Evolutionary conservation across 53 echinoderm and acorn worm genomes (phyloP), one percentile per base, ranked within the genome.

Genomic region (Echinometra lucunter): DNA sequence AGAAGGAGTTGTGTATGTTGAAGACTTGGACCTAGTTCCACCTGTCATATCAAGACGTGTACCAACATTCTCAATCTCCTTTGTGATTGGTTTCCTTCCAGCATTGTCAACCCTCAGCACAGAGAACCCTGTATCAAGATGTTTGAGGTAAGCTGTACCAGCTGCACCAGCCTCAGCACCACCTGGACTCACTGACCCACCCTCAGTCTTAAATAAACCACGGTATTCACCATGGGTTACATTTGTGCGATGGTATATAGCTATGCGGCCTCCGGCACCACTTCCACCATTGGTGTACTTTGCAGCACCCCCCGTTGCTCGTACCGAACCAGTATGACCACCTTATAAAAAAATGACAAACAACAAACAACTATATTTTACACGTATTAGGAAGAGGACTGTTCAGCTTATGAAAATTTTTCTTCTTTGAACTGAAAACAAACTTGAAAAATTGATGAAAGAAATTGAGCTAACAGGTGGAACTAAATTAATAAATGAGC

Each of bases 171-270:
- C 94, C 74, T 98, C 98, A 28, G 96, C 96, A 19, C 91, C 90
- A 53, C 95, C 40, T 13, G 90, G 13, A 19, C 90, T 63, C 34
- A 97, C 93, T 67, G 96, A 94, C 66, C 98, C 98, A 78, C 98
- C 98, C 23, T 97, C 94, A 45, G 94, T 81, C 63, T 94, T 87
- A 66, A 92, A 97, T 57, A 80, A 92, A 53, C 98, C 98, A 67
- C 95, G 97, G 94, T 95, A 98, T 95, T 96, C 94, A 49, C 96
- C 97, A 55, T 98, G 98, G 75, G 98, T 98, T 37, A 98, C 95
- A 81, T 98, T 98, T 72, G 82, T 96, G 89, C 95, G 91, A 95
- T 97, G 96, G 66, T 98, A 96, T 89, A 97, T 95, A 74, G 98
- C 95, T 13, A 98, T 90, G 28, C 98, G 97, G 21, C 98, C 98